A percentile compares a stretch with the other conserved stretches of the same genome.
These are phyloP conservation scores for Sphaerodactylus townsendi DNA, from an alignment of 2,113 vertebrate genomes.

Conservation along the genomic window DNA sequence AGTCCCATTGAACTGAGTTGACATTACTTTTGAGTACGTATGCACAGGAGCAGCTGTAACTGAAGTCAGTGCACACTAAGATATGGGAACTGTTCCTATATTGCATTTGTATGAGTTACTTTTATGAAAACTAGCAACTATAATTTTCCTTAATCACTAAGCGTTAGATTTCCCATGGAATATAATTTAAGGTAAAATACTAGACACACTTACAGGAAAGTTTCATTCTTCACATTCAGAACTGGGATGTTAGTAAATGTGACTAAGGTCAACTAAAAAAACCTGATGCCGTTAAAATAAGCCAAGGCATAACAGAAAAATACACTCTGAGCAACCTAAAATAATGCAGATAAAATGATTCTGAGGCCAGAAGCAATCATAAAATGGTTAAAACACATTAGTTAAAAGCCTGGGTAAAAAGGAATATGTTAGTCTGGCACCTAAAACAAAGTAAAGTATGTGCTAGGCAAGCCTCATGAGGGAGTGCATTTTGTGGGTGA, in stretches of 20 bases:
- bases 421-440: no score
- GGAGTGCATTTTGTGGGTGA: no score
- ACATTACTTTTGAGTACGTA: neutral
- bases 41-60: neutral
- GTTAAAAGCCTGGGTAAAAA: no score
- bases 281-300: no score
- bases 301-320: no score
- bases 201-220: neutral
- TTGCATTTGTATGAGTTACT: neutral
- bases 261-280: no score
- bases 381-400: no score
- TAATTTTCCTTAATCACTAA: neutral
- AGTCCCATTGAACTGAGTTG: neutral
- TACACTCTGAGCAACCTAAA: no score
- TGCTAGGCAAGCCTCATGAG: no score
- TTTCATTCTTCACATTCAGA: neutral
- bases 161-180: neutral
- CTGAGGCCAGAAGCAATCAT: no score
- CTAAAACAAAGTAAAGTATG: no score
- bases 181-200: neutral
- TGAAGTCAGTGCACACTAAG: neutral
- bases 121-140: neutral
- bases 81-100: neutral
- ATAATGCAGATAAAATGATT: no score
- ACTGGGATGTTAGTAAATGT: neutral